phyloP scores from a whole-genome alignment of 2,797 vertebrate species.

The Protonibea diacanthus region DNA sequence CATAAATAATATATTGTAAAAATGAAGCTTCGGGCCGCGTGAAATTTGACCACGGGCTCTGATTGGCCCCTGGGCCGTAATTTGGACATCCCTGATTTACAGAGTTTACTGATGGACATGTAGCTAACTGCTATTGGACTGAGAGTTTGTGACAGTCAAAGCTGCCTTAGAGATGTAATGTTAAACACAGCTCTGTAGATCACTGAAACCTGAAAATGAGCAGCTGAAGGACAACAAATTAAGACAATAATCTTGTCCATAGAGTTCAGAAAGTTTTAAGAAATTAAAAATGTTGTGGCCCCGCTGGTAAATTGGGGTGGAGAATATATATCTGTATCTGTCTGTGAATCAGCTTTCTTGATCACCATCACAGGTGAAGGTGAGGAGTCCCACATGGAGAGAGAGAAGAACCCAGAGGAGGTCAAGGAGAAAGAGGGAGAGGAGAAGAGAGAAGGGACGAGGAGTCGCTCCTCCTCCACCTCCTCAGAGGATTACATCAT shows the following conservation, averaged over 20 bases:
- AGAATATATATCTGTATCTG: background rate
- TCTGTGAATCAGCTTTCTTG: background rate
- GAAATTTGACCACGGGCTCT: too few species aligned
- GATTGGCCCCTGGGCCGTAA: too few species aligned
- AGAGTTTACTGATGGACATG: too few species aligned
- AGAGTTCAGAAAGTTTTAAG: background rate
- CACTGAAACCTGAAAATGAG: too few species aligned
- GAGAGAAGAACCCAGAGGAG: conserved; percentile 35
- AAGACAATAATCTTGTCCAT: background rate
- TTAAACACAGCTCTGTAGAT: too few species aligned
- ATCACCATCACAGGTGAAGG: conserved; percentile 35
- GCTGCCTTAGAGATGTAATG: too few species aligned
- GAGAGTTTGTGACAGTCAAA: too few species aligned
- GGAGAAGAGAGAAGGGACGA: conserved; percentile 81
- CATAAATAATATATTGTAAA: too few species aligned
- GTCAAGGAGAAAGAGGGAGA: conserved; percentile 49
- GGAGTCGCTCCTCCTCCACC: conserved; percentile 91
- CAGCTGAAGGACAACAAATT: background rate
- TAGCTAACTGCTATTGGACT: too few species aligned
- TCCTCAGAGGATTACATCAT: conserved; percentile 96
- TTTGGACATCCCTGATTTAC: too few species aligned
- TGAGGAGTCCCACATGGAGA: conserved; percentile 57
- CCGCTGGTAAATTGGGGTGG: background rate
- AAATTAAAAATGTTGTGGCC: background rate
- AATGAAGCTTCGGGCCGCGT: too few species aligned